These are phyloP conservation scores for Neolamprologus variostigma DNA, from an alignment of 2,113 vertebrate species.

Conservation along the genomic window DNA sequence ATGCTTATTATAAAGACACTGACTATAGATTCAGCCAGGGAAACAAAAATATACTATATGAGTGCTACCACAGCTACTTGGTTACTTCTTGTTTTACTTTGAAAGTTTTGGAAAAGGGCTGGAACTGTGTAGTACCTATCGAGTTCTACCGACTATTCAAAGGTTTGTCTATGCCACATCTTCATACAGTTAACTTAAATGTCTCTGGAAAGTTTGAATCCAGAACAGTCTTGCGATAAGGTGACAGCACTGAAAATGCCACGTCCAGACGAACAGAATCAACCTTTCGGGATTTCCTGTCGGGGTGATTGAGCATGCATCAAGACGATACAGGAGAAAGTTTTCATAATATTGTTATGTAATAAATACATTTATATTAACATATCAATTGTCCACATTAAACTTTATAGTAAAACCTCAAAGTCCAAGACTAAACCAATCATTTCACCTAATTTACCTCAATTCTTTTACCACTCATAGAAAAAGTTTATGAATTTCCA, in stretches of 20 bases:
- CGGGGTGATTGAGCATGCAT: background rate
- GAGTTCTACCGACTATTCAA: rapidly evolving
- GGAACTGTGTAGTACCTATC: background rate
- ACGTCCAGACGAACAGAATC: rapidly evolving
- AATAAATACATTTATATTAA: background rate
- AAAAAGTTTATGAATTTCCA: background rate
- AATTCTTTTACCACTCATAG: background rate
- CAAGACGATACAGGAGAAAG: background rate
- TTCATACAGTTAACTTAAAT: background rate
- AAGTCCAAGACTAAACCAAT: background rate
- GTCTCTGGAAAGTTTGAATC: background rate
- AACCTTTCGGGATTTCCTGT: background rate
- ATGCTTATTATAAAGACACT: background rate
- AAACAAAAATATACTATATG: background rate
- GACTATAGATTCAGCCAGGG: background rate
- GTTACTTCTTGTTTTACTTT: background rate
- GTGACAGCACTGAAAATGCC: background rate
- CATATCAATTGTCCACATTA: background rate
- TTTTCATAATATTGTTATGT: background rate
- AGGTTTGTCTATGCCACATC: background rate
- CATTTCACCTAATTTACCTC: background rate
- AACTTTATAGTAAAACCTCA: background rate
- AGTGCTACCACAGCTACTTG: background rate
- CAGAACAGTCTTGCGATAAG: background rate
- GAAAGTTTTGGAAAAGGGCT: background rate